phyloP scores from a whole-genome alignment of 2,888 invertebrate genomes.

The Synergus japonicus region DNA sequence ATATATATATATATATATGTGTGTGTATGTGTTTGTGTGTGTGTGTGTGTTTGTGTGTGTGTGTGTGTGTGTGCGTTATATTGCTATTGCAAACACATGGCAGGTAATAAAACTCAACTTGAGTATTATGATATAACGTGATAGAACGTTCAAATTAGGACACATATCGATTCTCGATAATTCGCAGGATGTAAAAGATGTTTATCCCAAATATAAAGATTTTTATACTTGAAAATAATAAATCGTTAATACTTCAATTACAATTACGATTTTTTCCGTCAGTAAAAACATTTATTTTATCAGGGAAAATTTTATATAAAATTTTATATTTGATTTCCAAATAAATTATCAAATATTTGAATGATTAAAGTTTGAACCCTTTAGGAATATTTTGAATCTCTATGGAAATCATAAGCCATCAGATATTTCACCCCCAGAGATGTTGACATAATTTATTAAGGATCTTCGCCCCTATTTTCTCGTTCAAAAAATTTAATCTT shows the following conservation, averaged over 20 bases:
- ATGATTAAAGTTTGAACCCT: not conserved
- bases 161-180: slow-evolving; percentile 11
- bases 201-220: no score
- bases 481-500: not conserved
- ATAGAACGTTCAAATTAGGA: not conserved
- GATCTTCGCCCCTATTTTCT: not conserved
- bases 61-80: not conserved
- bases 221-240: not conserved
- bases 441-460: not conserved
- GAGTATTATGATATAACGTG: not conserved
- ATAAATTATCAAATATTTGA: no score
- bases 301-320: no score
- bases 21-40: no score
- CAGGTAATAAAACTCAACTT: not conserved
- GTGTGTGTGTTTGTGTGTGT: no score
- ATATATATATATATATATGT: not conserved
- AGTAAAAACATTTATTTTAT: no score
- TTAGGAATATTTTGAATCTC: not conserved
- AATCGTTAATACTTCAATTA: not conserved
- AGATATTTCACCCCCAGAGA: not conserved
- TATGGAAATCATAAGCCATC: not conserved
- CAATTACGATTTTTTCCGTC: no score
- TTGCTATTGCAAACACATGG: slow-evolving; percentile 5
- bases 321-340: no score
- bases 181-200: not conserved